Percentiles rank a stretch among this genome's conserved stretches.
phyloP scores from a whole-genome alignment of 2,797 vertebrate species.

The Pteropus rufus region DNA sequence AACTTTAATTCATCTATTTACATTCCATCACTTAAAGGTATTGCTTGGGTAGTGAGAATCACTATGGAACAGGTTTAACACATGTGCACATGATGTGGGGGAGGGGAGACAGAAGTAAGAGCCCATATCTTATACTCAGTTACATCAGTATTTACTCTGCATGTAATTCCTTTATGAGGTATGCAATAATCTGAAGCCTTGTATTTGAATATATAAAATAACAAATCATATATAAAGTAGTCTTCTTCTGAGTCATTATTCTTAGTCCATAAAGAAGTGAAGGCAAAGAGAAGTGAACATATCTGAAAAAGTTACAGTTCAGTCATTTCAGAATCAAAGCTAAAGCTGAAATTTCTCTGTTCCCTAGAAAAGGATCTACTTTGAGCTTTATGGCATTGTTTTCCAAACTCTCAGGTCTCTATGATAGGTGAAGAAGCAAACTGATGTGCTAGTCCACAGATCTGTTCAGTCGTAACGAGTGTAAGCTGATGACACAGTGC shows the following conservation, averaged over 20 bases:
- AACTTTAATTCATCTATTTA: not conserved
- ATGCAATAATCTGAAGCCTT: not conserved
- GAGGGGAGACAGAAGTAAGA: not conserved
- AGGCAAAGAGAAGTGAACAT: not conserved
- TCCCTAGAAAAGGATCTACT: not conserved
- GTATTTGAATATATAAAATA: not conserved
- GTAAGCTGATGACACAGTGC: fast-evolving
- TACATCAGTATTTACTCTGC: not conserved
- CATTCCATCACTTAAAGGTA: not conserved
- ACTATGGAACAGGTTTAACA: not conserved
- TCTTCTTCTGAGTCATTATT: conserved; percentile 11
- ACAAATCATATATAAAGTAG: not conserved
- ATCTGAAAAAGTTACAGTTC: not conserved
- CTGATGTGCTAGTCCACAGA: not conserved
- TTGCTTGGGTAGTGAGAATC: not conserved
- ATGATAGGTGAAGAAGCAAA: not conserved
- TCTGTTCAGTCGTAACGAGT: not conserved
- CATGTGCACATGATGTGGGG: too few species aligned
- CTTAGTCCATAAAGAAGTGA: not conserved
- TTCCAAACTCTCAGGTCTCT: not conserved
- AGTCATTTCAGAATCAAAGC: not conserved
- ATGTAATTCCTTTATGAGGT: not conserved
- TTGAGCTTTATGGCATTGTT: not conserved
- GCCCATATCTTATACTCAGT: not conserved
- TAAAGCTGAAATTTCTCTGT: not conserved